Conservation (phyloP, 2,797 vertebrate species). For the Helicolenus hilgendorfi region DNA sequence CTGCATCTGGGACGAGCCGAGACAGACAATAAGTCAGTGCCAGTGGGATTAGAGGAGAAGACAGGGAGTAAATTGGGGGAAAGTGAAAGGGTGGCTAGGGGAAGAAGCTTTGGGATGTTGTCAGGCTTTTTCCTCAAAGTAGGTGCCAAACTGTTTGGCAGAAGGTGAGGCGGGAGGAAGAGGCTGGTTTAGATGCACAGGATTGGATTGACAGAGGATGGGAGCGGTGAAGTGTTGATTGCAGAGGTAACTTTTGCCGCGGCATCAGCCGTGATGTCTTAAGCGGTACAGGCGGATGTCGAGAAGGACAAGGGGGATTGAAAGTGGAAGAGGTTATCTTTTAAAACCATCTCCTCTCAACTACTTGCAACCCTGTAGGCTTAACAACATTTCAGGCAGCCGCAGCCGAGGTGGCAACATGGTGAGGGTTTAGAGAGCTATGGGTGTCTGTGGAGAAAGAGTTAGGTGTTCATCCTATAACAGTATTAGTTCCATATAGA, state of each 20-base stretch:
- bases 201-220: slow-evolving; percentile 56
- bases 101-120: slow-evolving; percentile 46
- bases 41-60: slow-evolving; percentile 38
- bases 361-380: slow-evolving; percentile 27
- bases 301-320: slow-evolving; percentile 50
- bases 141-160: slow-evolving; percentile 53
- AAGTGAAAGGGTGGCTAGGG: slow-evolving; percentile 32
- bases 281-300: slow-evolving; percentile 35
- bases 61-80: slow-evolving; percentile 50
- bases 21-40: slow-evolving; percentile 52
- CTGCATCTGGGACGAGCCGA: slow-evolving; percentile 23
- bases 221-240: slow-evolving; percentile 48
- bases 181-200: slow-evolving; percentile 30
- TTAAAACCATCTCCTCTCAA: slow-evolving; percentile 51
- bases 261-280: slow-evolving; percentile 48
- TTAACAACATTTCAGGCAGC: slow-evolving; percentile 54
- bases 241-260: slow-evolving; percentile 36
- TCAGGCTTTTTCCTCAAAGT: slow-evolving; percentile 37
- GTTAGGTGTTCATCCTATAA: background rate
- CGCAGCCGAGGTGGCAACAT: background rate
- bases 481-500: background rate
- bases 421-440: background rate
- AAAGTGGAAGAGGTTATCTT: slow-evolving; percentile 62
- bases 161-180: slow-evolving; percentile 25
- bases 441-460: background rate